Percentiles rank a stretch among this genome's conserved stretches.
These are phyloP conservation scores for Parasteatoda lunata DNA, from an alignment of 2,888 invertebrate genomes.

Conservation along the genomic window DNA sequence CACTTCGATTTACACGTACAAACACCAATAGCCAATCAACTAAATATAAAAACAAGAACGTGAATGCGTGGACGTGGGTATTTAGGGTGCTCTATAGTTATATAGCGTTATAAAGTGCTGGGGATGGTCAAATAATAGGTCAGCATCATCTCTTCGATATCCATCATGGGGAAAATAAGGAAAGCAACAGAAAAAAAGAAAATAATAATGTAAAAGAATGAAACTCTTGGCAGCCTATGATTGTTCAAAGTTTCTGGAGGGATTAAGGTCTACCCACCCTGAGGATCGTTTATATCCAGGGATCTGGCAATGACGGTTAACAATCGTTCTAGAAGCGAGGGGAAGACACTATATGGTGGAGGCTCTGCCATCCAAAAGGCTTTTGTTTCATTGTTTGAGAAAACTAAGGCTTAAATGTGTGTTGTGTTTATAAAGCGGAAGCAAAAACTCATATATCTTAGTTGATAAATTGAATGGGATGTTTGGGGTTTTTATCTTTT, in stretches of 20 bases:
- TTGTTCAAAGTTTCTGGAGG: slow-evolving; percentile 60
- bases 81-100: slow-evolving; percentile 33
- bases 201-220: slow-evolving; percentile 18
- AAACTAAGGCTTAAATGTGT: slow-evolving; percentile 29
- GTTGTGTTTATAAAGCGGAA: slow-evolving; percentile 47
- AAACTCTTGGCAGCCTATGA: slow-evolving; percentile 41
- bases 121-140: slow-evolving; percentile 60
- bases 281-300: slow-evolving; percentile 54
- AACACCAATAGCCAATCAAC: not conserved
- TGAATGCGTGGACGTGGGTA: not conserved
- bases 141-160: slow-evolving; percentile 35
- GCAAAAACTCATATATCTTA: slow-evolving; percentile 46
- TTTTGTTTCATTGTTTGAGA: slow-evolving; percentile 10
- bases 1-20: too few species aligned
- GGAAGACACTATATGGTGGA: slow-evolving; percentile 13
- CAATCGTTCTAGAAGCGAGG: slow-evolving; percentile 41
- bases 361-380: not conserved
- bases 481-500: slow-evolving; percentile 22
- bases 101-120: slow-evolving; percentile 40
- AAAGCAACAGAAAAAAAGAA: slow-evolving; percentile 1
- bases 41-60: not conserved
- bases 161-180: slow-evolving; percentile 28
- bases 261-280: slow-evolving; percentile 21
- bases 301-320: slow-evolving; percentile 64
- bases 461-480: slow-evolving; percentile 43